A percentile compares a stretch with the other conserved stretches of the same genome.
phyloP scores from a whole-genome alignment of 1,140 invertebrate species.

The Orchesella cincta region DNA sequence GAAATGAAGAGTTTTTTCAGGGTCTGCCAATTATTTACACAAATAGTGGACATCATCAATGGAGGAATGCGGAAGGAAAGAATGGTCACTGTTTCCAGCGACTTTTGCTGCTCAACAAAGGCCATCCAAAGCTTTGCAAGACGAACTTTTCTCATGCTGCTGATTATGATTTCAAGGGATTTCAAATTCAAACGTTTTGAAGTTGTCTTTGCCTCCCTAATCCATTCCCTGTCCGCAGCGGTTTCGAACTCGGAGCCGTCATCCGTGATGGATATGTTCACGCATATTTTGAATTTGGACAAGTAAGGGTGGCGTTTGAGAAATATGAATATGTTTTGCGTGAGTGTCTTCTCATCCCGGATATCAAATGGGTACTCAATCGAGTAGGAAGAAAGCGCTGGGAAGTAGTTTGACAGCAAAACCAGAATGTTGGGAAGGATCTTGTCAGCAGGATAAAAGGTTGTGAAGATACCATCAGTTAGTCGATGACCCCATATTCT shows the following conservation, averaged over 20 bases:
- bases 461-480: conserved; percentile 5
- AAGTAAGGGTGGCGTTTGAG: not conserved
- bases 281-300: not conserved
- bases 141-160: conserved; percentile 8
- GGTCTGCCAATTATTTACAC: not conserved
- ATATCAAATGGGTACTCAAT: conserved; percentile 24
- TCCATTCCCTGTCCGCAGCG: not conserved
- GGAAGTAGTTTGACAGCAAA: conserved; percentile 3
- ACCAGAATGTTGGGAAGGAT: conserved; percentile 4
- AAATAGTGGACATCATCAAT: not conserved
- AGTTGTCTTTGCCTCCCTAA: not conserved
- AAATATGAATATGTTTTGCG: not conserved
- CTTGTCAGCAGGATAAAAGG: not conserved
- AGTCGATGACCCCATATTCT: conserved; percentile 13
- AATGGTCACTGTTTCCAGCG: not conserved
- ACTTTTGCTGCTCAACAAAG: not conserved
- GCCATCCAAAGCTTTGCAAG: conserved; percentile 20
- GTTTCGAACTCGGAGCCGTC: not conserved
- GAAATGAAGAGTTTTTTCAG: not conserved
- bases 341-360: not conserved
- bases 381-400: not conserved
- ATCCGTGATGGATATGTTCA: conserved; percentile 8
- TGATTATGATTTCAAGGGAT: not conserved
- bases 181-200: not conserved
- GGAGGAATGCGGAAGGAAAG: not conserved